Conservation (phyloP, 2,797 vertebrate species). For the Phoebastria nigripes region DNA sequence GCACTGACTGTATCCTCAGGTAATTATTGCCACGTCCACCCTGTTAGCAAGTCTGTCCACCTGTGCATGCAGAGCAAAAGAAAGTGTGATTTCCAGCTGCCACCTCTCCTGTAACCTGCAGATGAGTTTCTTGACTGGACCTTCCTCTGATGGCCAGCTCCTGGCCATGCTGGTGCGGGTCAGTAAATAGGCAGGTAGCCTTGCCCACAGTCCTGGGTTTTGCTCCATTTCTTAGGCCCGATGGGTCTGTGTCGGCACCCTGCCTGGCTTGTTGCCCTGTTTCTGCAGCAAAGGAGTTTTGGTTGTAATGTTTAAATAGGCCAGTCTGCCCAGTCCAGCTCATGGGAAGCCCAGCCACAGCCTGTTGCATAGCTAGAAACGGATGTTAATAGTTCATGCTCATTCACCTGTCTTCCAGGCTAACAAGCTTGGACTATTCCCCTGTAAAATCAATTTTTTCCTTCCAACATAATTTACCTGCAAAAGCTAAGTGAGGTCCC, state of each 20-base stretch:
- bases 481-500: background rate
- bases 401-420: background rate
- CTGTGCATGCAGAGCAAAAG: background rate
- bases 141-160: background rate
- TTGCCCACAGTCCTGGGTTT: background rate
- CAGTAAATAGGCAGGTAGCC: background rate
- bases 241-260: background rate
- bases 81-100: background rate
- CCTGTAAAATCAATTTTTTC: background rate
- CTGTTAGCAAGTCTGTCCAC: background rate
- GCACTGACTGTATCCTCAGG: background rate
- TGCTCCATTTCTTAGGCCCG: background rate
- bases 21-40: background rate
- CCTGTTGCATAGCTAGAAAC: background rate
- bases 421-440: background rate
- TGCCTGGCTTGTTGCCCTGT: background rate
- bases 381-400: background rate
- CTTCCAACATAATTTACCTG: background rate
- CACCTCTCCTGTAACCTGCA: background rate
- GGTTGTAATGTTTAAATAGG: background rate
- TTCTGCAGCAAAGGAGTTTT: background rate
- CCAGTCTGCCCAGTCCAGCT: background rate
- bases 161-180: rapidly evolving
- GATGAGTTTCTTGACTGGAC: background rate
- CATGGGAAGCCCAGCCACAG: background rate